Conservation (phyloP, 2,888 invertebrate genomes). For the Ellobium chinense region DNA sequence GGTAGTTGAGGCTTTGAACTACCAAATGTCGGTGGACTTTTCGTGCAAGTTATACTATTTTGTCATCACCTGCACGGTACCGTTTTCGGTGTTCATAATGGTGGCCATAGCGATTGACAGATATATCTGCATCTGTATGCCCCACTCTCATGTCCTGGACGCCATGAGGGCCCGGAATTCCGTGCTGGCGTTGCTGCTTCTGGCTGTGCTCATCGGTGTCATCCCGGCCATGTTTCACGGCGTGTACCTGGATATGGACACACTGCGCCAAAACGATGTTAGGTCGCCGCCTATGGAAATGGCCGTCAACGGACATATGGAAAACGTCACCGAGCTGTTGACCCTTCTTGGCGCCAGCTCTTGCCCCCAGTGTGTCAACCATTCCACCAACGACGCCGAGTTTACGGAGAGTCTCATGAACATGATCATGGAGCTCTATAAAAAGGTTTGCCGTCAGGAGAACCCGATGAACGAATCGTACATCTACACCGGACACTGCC, state of each 20-base stretch:
- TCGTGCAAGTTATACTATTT: slow-evolving; percentile 71
- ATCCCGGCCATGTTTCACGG: slow-evolving; percentile 64
- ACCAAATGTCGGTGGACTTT: slow-evolving; percentile 58
- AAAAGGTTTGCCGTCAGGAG: not conserved
- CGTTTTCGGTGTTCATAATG: slow-evolving; percentile 74
- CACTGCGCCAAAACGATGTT: not conserved
- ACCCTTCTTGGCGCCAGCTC: not conserved
- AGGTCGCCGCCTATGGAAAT: not conserved
- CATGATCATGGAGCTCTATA: not conserved
- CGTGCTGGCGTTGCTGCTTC: slow-evolving; percentile 53
- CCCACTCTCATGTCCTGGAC: slow-evolving; percentile 51
- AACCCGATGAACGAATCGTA: not conserved
- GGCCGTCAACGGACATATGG: not conserved
- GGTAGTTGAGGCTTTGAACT: slow-evolving; percentile 58
- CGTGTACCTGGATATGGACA: slow-evolving; percentile 51
- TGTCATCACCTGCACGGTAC: slow-evolving; percentile 71
- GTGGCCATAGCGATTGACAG: slow-evolving; percentile 75
- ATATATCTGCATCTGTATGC: slow-evolving; percentile 75
- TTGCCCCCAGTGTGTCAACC: not conserved
- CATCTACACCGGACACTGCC: slow-evolving; percentile 55
- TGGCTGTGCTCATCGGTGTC: slow-evolving; percentile 55
- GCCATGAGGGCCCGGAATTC: slow-evolving; percentile 51
- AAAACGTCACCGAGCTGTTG: not conserved
- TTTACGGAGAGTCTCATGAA: not conserved
- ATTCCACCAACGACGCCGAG: not conserved